phyloP scores from a whole-genome alignment of 2,797 vertebrate species.

The Staurois parvus region DNA sequence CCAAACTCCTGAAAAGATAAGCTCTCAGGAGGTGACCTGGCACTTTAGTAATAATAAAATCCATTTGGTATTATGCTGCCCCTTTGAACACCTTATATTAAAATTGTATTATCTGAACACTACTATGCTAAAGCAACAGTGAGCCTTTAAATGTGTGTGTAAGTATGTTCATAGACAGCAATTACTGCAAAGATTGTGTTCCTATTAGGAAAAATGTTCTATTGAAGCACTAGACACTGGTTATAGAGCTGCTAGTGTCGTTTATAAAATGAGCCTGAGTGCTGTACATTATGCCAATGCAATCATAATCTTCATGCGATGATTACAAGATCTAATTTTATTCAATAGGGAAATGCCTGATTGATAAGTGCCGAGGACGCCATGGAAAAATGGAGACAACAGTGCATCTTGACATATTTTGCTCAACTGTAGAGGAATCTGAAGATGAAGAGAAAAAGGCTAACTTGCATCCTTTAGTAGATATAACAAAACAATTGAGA shows the following conservation, averaged over 20 bases:
- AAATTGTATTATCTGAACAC: neutral
- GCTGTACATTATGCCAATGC: constrained; percentile 60
- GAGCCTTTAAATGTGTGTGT: constrained; percentile 19
- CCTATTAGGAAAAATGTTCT: constrained; percentile 56
- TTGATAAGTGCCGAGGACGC: constrained; percentile 57
- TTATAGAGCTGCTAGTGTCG: constrained; percentile 38
- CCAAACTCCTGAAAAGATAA: no score
- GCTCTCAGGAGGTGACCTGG: no score
- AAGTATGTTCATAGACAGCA: constrained; percentile 43
- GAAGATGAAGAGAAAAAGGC: neutral
- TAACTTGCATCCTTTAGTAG: neutral
- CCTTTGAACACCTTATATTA: neutral
- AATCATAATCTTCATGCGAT: constrained; percentile 55
- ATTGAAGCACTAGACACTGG: constrained; percentile 45
- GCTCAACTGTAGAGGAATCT: constrained; percentile 27
- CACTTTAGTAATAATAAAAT: neutral
- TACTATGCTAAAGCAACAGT: constrained; percentile 12
- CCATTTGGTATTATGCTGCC: neutral
- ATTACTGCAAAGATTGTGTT: constrained; percentile 43
- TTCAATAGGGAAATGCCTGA: constrained; percentile 58
- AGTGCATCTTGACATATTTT: constrained; percentile 31
- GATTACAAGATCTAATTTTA: constrained; percentile 60
- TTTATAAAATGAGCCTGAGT: constrained; percentile 55
- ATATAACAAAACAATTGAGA: neutral
- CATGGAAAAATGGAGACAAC: constrained; percentile 29